These are phyloP conservation scores for Drosophila neonasuta DNA, from an alignment of 2,888 invertebrate species.

Conservation along the genomic window DNA sequence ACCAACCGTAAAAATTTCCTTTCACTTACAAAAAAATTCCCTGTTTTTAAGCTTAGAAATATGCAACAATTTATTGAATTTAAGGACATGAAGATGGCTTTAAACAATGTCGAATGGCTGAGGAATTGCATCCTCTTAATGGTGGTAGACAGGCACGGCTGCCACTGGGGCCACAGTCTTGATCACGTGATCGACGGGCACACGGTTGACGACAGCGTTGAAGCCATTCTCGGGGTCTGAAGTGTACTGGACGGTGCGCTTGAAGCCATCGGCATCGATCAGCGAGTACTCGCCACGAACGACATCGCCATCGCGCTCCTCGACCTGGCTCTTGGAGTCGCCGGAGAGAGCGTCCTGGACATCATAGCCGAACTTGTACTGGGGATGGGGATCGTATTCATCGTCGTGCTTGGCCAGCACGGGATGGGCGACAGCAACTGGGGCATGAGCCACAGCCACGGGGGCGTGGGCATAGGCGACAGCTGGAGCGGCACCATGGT, in stretches of 20 bases:
- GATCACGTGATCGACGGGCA: constrained; percentile 64
- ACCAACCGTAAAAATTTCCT: neutral
- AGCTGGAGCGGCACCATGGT: constrained; percentile 51
- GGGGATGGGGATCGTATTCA: constrained; percentile 80
- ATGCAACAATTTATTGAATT: constrained; percentile 69
- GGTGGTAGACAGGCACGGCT: constrained; percentile 59
- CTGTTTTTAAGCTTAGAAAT: constrained; percentile 61
- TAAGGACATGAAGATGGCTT: constrained; percentile 29
- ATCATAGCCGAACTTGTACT: constrained; percentile 80
- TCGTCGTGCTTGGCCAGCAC: constrained; percentile 71
- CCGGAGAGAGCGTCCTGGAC: constrained; percentile 80
- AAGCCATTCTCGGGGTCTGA: constrained; percentile 80
- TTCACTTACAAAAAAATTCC: neutral
- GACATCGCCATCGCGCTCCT: constrained; percentile 81
- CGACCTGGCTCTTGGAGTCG: constrained; percentile 81
- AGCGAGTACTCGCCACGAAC: constrained; percentile 81
- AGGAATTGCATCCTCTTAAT: constrained; percentile 40
- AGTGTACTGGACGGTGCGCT: constrained; percentile 80
- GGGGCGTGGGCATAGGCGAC: constrained; percentile 60
- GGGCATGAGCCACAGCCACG: constrained; percentile 51
- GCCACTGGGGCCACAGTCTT: constrained; percentile 61
- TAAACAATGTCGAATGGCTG: constrained; percentile 20
- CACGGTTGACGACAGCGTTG: constrained; percentile 79
- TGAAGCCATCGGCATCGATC: constrained; percentile 81
- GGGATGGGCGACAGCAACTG: constrained; percentile 60